A percentile compares a stretch with the other conserved stretches of the same genome.
These are phyloP conservation scores for Nomada ferruginata DNA, from an alignment of 2,888 invertebrate genomes.

Conservation along the genomic window DNA sequence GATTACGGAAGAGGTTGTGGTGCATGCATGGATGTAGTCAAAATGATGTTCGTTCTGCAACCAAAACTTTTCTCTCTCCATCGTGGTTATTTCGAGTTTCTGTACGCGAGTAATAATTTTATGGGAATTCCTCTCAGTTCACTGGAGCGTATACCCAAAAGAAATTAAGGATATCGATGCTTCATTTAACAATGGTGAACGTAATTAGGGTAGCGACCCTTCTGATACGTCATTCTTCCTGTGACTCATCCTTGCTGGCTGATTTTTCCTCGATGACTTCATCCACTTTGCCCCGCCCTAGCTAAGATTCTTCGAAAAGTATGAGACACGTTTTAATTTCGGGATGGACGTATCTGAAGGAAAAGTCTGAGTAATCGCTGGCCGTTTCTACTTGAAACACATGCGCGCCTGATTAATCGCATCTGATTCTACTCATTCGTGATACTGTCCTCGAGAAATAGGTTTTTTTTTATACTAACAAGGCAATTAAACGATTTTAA, in stretches of 20 bases:
- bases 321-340: not conserved
- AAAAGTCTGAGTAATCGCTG: not conserved
- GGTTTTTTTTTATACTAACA: too few species aligned
- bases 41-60: constrained; percentile 37
- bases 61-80: constrained; percentile 8
- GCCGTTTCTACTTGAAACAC: not conserved
- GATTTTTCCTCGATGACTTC: not conserved
- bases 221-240: not conserved
- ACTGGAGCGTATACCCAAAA: too few species aligned
- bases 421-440: not conserved
- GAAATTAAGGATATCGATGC: constrained; percentile 12
- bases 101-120: constrained; percentile 3
- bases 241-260: not conserved
- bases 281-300: not conserved
- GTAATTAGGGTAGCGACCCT: not conserved
- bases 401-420: not conserved
- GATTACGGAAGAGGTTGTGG: not conserved
- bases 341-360: not conserved
- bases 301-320: too few species aligned
- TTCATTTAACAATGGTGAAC: not conserved
- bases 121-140: too few species aligned
- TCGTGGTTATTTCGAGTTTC: not conserved
- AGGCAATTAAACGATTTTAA: too few species aligned
- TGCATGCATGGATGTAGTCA: not conserved
- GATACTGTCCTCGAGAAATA: too few species aligned